Evolutionary conservation across 2,888 invertebrate species (phyloP).

Genomic region (Ophion ellenae): DNA sequence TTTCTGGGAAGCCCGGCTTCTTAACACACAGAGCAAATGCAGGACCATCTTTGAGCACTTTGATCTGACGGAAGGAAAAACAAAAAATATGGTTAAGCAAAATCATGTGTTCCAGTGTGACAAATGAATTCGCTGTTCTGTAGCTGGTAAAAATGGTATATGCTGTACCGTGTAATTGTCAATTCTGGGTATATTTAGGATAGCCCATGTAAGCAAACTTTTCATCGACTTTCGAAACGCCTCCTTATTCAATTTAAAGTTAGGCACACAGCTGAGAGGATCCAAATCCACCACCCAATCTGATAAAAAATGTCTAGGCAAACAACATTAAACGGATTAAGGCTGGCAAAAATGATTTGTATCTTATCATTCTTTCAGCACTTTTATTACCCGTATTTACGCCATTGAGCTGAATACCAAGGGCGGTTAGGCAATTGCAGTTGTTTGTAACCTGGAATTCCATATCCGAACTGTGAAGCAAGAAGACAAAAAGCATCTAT

Average conservation of each 20-base stretch:
- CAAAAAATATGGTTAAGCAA: not conserved
- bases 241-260: constrained; percentile 82
- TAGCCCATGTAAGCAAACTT: constrained; percentile 73
- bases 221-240: constrained; percentile 86
- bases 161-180: constrained; percentile 28
- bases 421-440: constrained; percentile 44
- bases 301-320: constrained; percentile 79
- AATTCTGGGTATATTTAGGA: not conserved
- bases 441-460: constrained; percentile 67
- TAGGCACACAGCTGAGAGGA: constrained; percentile 61
- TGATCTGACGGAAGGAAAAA: constrained; percentile 75
- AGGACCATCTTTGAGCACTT: constrained; percentile 84
- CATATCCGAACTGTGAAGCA: constrained; percentile 31
- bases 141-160: not conserved
- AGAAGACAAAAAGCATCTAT: constrained; percentile 7
- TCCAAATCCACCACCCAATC: constrained; percentile 84
- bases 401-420: constrained; percentile 58
- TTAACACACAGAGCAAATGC: constrained; percentile 85
- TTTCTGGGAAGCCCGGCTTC: constrained; percentile 72
- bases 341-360: not conserved
- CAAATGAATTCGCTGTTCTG: too few species aligned
- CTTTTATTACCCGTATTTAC: constrained; percentile 54
- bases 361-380: constrained; percentile 3
- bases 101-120: too few species aligned
- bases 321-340: not conserved